phyloP scores from a whole-genome alignment of 2,113 vertebrate species.

The Sinocyclocheilus rhinocerous region DNA sequence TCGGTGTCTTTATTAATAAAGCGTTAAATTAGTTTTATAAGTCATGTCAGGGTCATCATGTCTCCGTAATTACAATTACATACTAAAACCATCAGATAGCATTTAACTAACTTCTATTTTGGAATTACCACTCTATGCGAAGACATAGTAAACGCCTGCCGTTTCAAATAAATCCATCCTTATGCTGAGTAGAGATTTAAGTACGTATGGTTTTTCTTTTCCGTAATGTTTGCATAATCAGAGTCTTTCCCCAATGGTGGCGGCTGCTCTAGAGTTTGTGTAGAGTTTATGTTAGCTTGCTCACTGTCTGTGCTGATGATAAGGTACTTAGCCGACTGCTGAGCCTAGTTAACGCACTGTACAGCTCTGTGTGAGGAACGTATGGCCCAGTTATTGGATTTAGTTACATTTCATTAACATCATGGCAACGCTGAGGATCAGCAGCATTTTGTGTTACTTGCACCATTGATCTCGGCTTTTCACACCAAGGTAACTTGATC shows the following conservation, averaged over 20 bases:
- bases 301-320: conserved; percentile 26
- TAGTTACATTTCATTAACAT: conserved; percentile 42
- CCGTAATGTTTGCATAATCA: background rate
- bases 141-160: background rate
- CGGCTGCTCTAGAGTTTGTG: background rate
- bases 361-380: conserved; percentile 14
- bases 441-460: conserved; percentile 3
- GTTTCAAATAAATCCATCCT: background rate
- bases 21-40: conserved; percentile 30
- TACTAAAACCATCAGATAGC: conserved; percentile 21
- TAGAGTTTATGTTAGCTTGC: conserved; percentile 4
- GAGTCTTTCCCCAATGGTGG: background rate
- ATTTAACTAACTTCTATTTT: conserved; percentile 24
- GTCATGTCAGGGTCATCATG: conserved; percentile 27
- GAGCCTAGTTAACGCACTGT: conserved; percentile 38
- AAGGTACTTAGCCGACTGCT: conserved; percentile 32
- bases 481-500: background rate
- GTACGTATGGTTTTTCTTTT: background rate
- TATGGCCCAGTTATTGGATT: conserved; percentile 40
- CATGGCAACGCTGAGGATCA: conserved; percentile 27
- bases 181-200: background rate
- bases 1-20: conserved; percentile 31
- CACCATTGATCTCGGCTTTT: background rate
- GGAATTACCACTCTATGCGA: background rate
- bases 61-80: conserved; percentile 44